phyloP scores from a whole-genome alignment of 2,888 invertebrate genomes.

The Zhengitettix transpicula region DNA sequence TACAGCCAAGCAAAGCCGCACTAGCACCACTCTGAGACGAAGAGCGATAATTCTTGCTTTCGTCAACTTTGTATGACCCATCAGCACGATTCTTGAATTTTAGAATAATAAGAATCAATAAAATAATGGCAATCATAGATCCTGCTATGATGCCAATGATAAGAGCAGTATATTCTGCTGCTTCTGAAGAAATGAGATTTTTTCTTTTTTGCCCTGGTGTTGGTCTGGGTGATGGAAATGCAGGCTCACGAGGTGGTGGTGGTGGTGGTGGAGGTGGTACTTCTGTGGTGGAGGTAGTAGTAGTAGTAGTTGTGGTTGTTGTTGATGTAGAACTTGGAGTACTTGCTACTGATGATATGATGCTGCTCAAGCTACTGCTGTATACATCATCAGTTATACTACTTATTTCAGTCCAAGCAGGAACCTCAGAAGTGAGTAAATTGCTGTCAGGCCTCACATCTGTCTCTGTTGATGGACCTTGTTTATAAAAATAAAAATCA shows the following conservation, averaged over 20 bases:
- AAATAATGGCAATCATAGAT: constrained; percentile 74
- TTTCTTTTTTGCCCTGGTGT: constrained; percentile 24
- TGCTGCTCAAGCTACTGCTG: constrained; percentile 2
- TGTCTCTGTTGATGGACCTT: background rate
- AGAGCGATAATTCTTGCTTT: constrained; percentile 50
- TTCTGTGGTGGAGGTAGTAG: constrained; percentile 18
- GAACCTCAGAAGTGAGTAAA: background rate
- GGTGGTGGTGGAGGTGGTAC: constrained; percentile 15
- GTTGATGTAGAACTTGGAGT: background rate
- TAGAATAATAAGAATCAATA: constrained; percentile 77
- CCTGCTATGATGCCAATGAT: constrained; percentile 83
- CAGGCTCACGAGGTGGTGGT: constrained; percentile 21
- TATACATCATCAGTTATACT: constrained; percentile 7
- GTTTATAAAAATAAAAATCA: background rate
- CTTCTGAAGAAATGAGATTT: constrained; percentile 40
- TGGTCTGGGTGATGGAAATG: constrained; percentile 20
- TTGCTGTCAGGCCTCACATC: background rate
- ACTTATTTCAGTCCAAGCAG: constrained; percentile 1
- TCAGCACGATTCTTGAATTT: constrained; percentile 74
- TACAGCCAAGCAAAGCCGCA: constrained; percentile 45
- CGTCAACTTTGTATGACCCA: constrained; percentile 85
- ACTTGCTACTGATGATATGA: background rate
- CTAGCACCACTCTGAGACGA: constrained; percentile 18
- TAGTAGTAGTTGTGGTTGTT: constrained; percentile 9
- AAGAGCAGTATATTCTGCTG: constrained; percentile 55